A percentile compares a stretch with the other conserved stretches of the same genome.
Conservation (phyloP, 2,888 invertebrate genomes). For the Ennomos erosarius region DNA sequence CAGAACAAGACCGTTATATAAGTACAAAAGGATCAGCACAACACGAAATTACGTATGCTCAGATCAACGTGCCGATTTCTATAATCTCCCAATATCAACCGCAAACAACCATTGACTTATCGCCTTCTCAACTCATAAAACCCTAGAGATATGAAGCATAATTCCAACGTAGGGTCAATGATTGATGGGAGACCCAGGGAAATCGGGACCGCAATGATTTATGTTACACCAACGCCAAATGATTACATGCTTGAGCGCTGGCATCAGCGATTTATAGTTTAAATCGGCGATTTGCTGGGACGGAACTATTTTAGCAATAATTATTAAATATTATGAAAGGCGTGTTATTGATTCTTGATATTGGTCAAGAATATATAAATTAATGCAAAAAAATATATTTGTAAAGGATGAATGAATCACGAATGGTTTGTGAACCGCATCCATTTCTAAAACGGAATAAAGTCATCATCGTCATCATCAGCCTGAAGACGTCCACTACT, state of each 20-base stretch:
- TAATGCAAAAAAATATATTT: too few relatives aligned
- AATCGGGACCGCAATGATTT: constrained; percentile 53
- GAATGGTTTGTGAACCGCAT: too few relatives aligned
- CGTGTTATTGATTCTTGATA: too few relatives aligned
- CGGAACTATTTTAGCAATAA: not conserved
- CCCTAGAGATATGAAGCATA: constrained; percentile 39
- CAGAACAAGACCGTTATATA: too few relatives aligned
- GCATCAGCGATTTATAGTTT: constrained; percentile 47
- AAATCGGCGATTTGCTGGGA: constrained; percentile 30
- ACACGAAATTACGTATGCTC: not conserved
- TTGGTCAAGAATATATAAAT: too few relatives aligned
- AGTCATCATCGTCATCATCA: too few relatives aligned
- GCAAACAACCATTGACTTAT: constrained; percentile 36
- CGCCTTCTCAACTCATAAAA: constrained; percentile 33
- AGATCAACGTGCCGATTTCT: not conserved
- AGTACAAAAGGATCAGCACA: not conserved
- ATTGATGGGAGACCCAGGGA: constrained; percentile 51
- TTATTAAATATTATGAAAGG: not conserved
- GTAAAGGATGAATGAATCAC: too few relatives aligned
- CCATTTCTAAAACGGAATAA: too few relatives aligned
- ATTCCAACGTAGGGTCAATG: constrained; percentile 48
- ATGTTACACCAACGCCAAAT: constrained; percentile 47
- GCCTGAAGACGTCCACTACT: too few relatives aligned
- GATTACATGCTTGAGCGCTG: constrained; percentile 49
- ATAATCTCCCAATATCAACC: constrained; percentile 23